These are phyloP conservation scores for Cheilosia scutellata DNA, from an alignment of 2,888 invertebrate species.

Conservation along the genomic window DNA sequence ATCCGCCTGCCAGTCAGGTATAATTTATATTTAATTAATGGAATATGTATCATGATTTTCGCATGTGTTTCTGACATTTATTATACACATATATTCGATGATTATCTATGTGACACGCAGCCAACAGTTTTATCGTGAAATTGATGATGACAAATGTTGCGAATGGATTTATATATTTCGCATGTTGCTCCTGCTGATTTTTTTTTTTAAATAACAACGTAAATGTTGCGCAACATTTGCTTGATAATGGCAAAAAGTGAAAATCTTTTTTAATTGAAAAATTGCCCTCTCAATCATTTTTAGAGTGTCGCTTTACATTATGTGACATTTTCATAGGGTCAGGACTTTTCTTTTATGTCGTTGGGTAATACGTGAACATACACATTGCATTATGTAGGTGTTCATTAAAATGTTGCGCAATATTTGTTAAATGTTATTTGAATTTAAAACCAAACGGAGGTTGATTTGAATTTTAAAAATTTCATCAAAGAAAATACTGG, in stretches of 20 bases:
- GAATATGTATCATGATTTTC: constrained; percentile 72
- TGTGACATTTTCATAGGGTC: not conserved
- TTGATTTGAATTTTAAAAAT: no score
- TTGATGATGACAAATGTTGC: constrained; percentile 71
- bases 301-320: not conserved
- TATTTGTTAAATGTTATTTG: no score
- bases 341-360: not conserved
- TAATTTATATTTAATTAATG: constrained; percentile 75
- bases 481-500: no score
- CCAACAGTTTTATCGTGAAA: constrained; percentile 63
- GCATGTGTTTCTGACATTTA: constrained; percentile 71
- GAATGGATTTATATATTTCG: constrained; percentile 12
- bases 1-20: constrained; percentile 62
- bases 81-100: constrained; percentile 68
- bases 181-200: not conserved
- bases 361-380: not conserved
- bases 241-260: constrained; percentile 24
- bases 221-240: constrained; percentile 63
- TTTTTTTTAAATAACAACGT: not conserved
- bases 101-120: constrained; percentile 58
- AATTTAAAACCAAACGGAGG: no score
- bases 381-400: no score
- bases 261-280: constrained; percentile 46
- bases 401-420: no score
- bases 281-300: constrained; percentile 22